Base-by-base conservation (phyloP, 2,888 invertebrate genomes). In the Drosophila tanythrix region DNA sequence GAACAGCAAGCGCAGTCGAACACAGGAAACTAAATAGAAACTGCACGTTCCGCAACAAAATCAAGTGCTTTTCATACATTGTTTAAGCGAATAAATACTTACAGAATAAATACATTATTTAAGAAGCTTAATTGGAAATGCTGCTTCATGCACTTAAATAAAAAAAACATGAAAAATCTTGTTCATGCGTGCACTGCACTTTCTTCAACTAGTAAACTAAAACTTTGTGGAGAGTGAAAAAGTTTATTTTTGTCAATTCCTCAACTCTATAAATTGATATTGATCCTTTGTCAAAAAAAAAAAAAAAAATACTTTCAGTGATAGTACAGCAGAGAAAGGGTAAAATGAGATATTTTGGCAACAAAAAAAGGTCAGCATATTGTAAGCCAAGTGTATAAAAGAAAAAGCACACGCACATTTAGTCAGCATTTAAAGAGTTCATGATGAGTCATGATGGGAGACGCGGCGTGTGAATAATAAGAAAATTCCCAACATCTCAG, bases 381-480 rank as follows among this genome's bases (percentile, higher is more conserved):
- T 11, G 36, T n/a, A 27, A 29, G 35, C 27, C 29, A 56, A 36
- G 35, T 40, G 56, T 52, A 40, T 55, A 55, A 70, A 43, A 40
- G 18, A 52, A 51, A 51, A 29, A n/a, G 33, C 29, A 63, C n/a
- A 56, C 40, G 56, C 51, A 35, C 27, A 38, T 8, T 18, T 36
- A 48, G 59, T 59, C 62, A 35, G 13, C 51, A 67, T 25, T 46
- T 46, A 15, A 46, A 46, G 50, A 68, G 52, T 57, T 55, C 73
- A 69, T 81, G 81, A 76, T 79, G 78, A 79, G 73, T 80, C 81
- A 79, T 80, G 72, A 65, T 46, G 15, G 64, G 50, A 35, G 53
- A 33, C 36, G 13, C 36, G 56, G 43, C 57, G 52, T 58, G 69
- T 64, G 60, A 60, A 52, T 40, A 50, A 57, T 52, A 48, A 68